A percentile compares a stretch with the other conserved stretches of the same genome.
Evolutionary conservation across 2,888 invertebrate species (phyloP).

Genomic region (Hymenopus coronatus): DNA sequence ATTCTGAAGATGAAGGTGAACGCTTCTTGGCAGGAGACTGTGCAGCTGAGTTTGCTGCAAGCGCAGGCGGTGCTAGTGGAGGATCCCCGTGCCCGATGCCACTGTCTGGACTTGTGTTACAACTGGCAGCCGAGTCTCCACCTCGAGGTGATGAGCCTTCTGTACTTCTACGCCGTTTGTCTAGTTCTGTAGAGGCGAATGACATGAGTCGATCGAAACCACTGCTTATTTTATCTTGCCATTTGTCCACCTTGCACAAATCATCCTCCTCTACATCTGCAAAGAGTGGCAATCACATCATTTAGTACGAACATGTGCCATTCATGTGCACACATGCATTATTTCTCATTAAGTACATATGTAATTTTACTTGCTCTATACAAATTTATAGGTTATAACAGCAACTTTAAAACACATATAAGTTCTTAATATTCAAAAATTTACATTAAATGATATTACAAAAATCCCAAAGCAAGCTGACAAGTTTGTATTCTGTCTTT

Average conservation of each 20-base stretch:
- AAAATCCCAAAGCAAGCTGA: no score
- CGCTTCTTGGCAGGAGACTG: conserved; percentile 38
- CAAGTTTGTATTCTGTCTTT: no score
- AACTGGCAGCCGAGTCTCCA: conserved; percentile 51
- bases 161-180: conserved; percentile 78
- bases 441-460: no score
- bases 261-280: conserved; percentile 43
- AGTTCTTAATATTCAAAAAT: no score
- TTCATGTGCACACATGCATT: no score
- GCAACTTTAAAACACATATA: no score
- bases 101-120: conserved; percentile 84
- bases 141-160: conserved; percentile 58
- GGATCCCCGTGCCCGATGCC: conserved; percentile 74
- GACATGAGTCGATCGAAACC: conserved; percentile 92
- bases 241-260: conserved; percentile 73
- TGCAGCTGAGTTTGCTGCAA: conserved; percentile 38
- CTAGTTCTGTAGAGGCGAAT: conserved; percentile 88
- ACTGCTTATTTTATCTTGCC: conserved; percentile 90
- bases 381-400: no score
- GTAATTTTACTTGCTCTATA: no score
- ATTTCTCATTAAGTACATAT: no score
- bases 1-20: conserved; percentile 42
- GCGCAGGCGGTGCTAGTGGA: conserved; percentile 49
- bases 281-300: not conserved
- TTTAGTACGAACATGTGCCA: not conserved